Conservation (phyloP, 2,888 invertebrate genomes). For the Dendrolimus houi region DNA sequence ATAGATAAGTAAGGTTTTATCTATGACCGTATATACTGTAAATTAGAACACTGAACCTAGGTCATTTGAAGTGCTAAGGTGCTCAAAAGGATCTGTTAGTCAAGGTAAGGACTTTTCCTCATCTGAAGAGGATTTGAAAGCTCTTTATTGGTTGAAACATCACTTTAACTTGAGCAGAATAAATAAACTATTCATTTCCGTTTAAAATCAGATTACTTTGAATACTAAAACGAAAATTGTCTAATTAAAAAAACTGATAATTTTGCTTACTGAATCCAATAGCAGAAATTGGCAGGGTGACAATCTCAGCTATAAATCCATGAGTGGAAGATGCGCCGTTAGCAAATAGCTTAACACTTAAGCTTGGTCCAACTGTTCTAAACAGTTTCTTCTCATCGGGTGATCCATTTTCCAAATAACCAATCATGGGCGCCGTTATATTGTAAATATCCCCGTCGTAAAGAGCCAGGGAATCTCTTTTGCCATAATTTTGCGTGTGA, state of each 20-base stretch:
- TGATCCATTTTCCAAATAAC: conserved; percentile 83
- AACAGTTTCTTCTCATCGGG: conserved; percentile 85
- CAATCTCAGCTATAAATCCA: conserved; percentile 98
- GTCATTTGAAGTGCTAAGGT: too few relatives aligned
- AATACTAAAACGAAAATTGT: too few relatives aligned
- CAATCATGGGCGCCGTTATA: conserved; percentile 83
- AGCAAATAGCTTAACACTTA: conserved; percentile 94
- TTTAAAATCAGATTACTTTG: neutral
- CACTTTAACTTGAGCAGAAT: too few relatives aligned
- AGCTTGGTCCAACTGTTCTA: conserved; percentile 83
- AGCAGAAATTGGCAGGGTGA: conserved; percentile 94
- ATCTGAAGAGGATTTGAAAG: too few relatives aligned
- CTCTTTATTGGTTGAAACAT: too few relatives aligned
- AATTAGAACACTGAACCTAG: too few relatives aligned
- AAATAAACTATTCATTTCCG: too few relatives aligned
- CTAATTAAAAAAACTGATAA: neutral
- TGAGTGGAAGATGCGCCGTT: conserved; percentile 95
- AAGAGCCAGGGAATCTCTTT: conserved; percentile 88
- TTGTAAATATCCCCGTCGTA: conserved; percentile 97
- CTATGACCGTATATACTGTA: too few relatives aligned
- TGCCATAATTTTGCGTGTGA: conserved; percentile 86
- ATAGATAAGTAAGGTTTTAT: too few relatives aligned
- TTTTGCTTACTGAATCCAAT: conserved; percentile 88
- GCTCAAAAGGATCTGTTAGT: too few relatives aligned
- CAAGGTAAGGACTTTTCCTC: too few relatives aligned